Evolutionary conservation across 2,113 vertebrate species (phyloP).

Genomic region (Hydrochoerus hydrochaeris): DNA sequence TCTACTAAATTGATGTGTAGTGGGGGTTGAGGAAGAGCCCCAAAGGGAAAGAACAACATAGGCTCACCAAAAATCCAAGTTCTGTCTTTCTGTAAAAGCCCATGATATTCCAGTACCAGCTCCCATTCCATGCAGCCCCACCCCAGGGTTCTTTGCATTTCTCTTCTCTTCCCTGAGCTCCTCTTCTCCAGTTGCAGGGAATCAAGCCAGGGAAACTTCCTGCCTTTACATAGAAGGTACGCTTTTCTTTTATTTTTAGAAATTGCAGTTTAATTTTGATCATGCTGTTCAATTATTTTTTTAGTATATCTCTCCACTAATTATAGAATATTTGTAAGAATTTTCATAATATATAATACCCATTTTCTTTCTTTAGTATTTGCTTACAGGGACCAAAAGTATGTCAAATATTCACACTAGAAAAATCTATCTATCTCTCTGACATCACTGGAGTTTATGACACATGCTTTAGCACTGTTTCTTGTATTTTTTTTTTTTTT

Average conservation of each 20-base stretch:
- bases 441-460: not conserved
- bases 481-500: not conserved
- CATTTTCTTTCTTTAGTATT: not conserved
- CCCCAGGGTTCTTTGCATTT: not conserved
- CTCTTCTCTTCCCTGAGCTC: not conserved
- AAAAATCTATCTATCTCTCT: not conserved
- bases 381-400: not conserved
- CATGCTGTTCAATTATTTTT: not conserved
- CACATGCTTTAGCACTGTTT: not conserved
- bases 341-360: not conserved
- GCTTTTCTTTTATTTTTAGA: not conserved
- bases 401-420: not conserved
- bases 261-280: not conserved
- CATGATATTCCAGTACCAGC: not conserved
- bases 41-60: rapidly evolving
- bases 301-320: not conserved
- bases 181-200: not conserved
- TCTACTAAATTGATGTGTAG: not conserved
- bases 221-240: not conserved
- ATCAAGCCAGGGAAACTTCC: not conserved
- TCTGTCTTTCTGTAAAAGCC: not conserved
- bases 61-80: not conserved
- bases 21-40: not conserved
- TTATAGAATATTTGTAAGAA: not conserved
- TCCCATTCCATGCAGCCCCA: not conserved